Conservation (phyloP, 2,888 invertebrate species). For the Trissoscelio sp. region DNA sequence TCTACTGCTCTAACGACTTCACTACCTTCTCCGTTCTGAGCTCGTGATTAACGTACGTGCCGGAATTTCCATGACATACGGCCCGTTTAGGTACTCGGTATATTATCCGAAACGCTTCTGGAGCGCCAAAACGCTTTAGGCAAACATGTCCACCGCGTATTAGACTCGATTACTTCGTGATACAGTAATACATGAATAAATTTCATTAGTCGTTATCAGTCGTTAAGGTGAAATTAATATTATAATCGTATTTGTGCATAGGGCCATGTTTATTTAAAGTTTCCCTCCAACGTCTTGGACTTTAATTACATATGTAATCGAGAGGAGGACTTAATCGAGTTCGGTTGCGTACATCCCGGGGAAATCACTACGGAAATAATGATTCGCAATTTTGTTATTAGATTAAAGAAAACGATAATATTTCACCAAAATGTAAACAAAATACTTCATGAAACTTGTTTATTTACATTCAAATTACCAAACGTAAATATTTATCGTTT, state of each 20-base stretch:
- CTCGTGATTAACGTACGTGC: constrained; percentile 65
- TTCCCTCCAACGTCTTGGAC: constrained; percentile 16
- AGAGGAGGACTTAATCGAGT: constrained; percentile 14
- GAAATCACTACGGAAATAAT: not conserved
- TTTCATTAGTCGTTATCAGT: constrained; percentile 58
- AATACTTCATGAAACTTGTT: too few relatives aligned
- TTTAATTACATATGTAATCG: constrained; percentile 40
- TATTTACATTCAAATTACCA: too few relatives aligned
- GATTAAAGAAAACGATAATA: not conserved
- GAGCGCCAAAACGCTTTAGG: constrained; percentile 49
- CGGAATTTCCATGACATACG: constrained; percentile 66
- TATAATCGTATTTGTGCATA: constrained; percentile 39
- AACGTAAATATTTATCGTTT: too few relatives aligned
- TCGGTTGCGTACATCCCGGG: not conserved
- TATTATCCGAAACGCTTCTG: constrained; percentile 51
- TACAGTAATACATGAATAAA: constrained; percentile 52
- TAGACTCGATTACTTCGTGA: constrained; percentile 63
- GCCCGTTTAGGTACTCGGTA: constrained; percentile 52
- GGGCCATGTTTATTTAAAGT: constrained; percentile 15
- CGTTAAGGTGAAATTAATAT: constrained; percentile 60
- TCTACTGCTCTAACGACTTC: constrained; percentile 64
- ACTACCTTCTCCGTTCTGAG: constrained; percentile 48
- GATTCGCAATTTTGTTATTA: not conserved
- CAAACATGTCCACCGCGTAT: constrained; percentile 66
- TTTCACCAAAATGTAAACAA: too few relatives aligned